These are phyloP conservation scores for Cremastinae sp. DNA, from an alignment of 2,888 invertebrate genomes.

Conservation along the genomic window DNA sequence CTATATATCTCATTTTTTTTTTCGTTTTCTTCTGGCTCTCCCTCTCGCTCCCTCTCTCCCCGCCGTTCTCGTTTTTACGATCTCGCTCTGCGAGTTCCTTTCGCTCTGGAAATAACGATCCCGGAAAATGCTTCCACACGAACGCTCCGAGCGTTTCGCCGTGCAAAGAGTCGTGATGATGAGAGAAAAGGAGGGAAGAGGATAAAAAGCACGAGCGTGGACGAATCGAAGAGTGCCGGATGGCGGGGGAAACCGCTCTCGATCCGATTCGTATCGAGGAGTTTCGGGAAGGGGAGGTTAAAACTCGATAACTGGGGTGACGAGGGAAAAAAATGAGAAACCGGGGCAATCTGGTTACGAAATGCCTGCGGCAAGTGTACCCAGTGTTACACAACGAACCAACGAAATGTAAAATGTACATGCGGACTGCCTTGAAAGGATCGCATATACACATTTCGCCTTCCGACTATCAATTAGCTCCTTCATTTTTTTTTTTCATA, in stretches of 20 bases:
- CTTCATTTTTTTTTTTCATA: too few relatives aligned
- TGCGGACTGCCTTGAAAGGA: neutral
- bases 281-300: constrained; percentile 2
- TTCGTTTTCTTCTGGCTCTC: neutral
- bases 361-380: constrained; percentile 61
- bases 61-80: neutral
- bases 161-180: constrained; percentile 1
- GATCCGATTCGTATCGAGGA: neutral
- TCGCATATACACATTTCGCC: neutral
- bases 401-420: constrained; percentile 16
- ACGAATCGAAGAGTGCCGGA: neutral
- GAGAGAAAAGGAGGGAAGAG: neutral
- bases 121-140: constrained; percentile 43
- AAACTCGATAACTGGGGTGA: constrained; percentile 24
- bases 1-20: neutral
- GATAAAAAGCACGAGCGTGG: neutral
- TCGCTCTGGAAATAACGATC: constrained; percentile 43
- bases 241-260: neutral
- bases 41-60: constrained; percentile 6
- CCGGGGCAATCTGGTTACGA: constrained; percentile 57
- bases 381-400: constrained; percentile 45
- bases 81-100: neutral
- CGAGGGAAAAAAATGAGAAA: constrained; percentile 45
- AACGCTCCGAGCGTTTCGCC: constrained; percentile 26
- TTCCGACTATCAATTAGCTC: too few relatives aligned